phyloP scores from a whole-genome alignment of 2,113 vertebrate species.

The Ptyas mucosa region DNA sequence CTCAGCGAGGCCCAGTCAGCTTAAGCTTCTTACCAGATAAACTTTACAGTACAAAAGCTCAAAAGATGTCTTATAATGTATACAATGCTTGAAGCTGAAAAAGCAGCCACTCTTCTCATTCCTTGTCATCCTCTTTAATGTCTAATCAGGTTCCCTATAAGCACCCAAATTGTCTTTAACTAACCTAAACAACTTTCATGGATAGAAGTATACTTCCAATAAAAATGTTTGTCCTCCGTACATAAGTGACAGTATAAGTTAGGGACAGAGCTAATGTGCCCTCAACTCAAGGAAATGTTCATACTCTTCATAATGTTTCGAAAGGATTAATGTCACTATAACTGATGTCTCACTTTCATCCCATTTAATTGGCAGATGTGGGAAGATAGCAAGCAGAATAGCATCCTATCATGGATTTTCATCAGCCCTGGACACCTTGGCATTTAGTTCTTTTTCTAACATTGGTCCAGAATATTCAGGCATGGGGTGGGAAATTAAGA shows the following conservation, averaged over 20 bases:
- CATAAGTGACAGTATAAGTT: not conserved
- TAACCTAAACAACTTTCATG: not conserved
- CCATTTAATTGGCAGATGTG: not conserved
- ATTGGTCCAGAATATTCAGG: not conserved
- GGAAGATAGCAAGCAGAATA: not conserved
- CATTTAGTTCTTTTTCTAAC: not conserved
- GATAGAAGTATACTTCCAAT: not conserved
- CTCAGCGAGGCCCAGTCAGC: not conserved
- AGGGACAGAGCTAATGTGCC: not conserved
- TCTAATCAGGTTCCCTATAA: not conserved
- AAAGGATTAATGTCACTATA: not conserved
- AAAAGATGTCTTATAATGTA: not conserved
- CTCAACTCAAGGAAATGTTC: not conserved
- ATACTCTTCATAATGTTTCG: not conserved
- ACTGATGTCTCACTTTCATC: not conserved
- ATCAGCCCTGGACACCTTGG: not conserved
- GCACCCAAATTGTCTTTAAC: not conserved
- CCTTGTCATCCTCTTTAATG: not conserved
- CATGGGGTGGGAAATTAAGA: not conserved
- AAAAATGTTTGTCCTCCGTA: not conserved
- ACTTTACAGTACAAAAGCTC: not conserved
- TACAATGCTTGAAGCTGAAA: not conserved
- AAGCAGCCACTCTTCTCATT: not conserved
- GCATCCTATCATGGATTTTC: not conserved
- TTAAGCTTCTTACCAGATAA: fast-evolving